These are phyloP conservation scores for Pelecanoides urinatrix DNA, from an alignment of 2,113 vertebrate genomes.

Conservation along the genomic window DNA sequence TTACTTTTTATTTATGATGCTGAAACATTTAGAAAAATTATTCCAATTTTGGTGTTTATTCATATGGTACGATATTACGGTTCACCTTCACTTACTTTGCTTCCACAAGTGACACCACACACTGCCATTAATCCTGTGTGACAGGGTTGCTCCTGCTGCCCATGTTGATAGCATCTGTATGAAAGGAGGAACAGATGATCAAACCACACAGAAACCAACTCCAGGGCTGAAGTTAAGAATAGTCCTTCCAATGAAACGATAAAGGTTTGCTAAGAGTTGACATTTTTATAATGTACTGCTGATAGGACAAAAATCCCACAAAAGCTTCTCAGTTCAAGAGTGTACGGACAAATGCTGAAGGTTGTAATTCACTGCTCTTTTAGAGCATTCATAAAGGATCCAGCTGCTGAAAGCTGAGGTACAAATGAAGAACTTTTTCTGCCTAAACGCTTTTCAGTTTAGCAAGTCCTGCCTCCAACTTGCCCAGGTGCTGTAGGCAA, in stretches of 20 bases:
- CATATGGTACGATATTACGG: neutral
- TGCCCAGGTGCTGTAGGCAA: neutral
- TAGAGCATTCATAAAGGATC: neutral
- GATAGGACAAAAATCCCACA: neutral
- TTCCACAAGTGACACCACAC: neutral
- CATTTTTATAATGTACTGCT: neutral
- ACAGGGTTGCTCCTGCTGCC: neutral
- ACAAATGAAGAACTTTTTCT: neutral
- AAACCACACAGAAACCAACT: neutral
- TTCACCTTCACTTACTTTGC: neutral
- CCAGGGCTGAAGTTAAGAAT: neutral
- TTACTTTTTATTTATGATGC: slow-evolving; percentile 27
- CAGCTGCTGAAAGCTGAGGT: neutral
- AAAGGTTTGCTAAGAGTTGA: neutral
- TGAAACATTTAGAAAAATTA: slow-evolving; percentile 30
- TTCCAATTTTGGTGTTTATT: neutral
- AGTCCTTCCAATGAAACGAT: neutral
- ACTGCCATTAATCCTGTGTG: neutral
- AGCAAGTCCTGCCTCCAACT: neutral
- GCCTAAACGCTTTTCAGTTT: neutral
- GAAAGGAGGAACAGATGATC: neutral
- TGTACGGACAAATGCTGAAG: neutral
- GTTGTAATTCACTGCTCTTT: neutral
- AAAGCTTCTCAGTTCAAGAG: neutral
- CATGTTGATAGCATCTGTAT: neutral